Conservation (phyloP, 2,797 vertebrate genomes). For the Eulemur coronatus region DNA sequence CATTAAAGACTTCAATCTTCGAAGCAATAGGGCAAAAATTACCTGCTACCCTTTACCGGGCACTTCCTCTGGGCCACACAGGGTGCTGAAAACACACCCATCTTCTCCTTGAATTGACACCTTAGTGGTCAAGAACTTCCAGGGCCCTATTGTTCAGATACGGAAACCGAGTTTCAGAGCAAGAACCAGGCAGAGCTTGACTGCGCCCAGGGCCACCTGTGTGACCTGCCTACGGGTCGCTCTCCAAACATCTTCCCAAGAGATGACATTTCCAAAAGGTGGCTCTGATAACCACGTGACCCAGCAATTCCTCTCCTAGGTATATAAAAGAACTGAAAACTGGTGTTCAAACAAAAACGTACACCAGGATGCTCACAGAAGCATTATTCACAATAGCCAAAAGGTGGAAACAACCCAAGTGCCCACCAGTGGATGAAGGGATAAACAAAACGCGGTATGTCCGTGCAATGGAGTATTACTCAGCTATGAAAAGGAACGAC, state of each 20-base stretch:
- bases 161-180: neutral
- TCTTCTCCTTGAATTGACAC: neutral
- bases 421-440: neutral
- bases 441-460: neutral
- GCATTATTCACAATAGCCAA: neutral
- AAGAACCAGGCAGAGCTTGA: neutral
- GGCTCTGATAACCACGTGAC: neutral
- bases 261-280: neutral
- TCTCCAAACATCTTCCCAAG: slow-evolving; percentile 20
- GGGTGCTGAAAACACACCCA: neutral
- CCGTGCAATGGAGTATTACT: too few relatives aligned
- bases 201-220: neutral
- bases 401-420: neutral
- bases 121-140: neutral
- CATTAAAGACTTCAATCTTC: neutral
- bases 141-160: neutral
- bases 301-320: neutral
- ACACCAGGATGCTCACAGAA: neutral
- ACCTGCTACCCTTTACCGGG: neutral
- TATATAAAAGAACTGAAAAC: neutral
- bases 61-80: neutral
- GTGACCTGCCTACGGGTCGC: neutral
- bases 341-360: neutral
- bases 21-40: neutral
- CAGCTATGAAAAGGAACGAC: neutral